A percentile compares a stretch with the other conserved stretches of the same genome.
phyloP scores from a whole-genome alignment of 2,797 vertebrate genomes.

The Enteromius trimaculatus region DNA sequence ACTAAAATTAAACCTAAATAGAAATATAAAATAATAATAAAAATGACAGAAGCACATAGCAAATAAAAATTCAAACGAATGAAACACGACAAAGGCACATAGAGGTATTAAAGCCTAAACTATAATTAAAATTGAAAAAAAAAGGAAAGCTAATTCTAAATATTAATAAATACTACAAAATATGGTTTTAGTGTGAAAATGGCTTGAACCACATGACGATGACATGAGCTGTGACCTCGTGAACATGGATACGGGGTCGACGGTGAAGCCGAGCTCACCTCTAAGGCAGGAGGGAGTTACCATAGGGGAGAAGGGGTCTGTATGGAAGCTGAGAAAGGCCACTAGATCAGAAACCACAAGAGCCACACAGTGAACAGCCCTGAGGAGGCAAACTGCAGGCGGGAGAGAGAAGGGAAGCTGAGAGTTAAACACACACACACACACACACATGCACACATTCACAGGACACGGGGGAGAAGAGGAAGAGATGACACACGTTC shows the following conservation, averaged over 20 bases:
- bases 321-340: constrained; percentile 99
- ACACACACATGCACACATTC: constrained; percentile 2
- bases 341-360: constrained; percentile 99
- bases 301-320: constrained; percentile 87
- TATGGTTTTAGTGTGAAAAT: background rate
- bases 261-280: constrained; percentile 86
- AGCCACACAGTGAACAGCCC: constrained; percentile 99
- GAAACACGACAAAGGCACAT: too few relatives aligned
- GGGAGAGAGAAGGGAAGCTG: constrained; percentile 73
- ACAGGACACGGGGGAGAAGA: background rate
- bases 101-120: too few relatives aligned
- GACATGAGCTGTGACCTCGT: constrained; percentile 31
- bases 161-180: background rate
- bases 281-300: constrained; percentile 96
- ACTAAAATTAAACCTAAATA: background rate
- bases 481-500: background rate
- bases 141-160: background rate
- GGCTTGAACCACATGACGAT: background rate
- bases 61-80: too few relatives aligned
- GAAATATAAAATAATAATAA: too few relatives aligned
- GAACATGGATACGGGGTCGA: constrained; percentile 50
- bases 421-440: constrained; percentile 62
- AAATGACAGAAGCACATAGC: too few relatives aligned
- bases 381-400: constrained; percentile 85
- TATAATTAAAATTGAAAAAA: background rate